These are phyloP conservation scores for Chelmon rostratus DNA, from an alignment of 2,797 vertebrate species.

Conservation along the genomic window DNA sequence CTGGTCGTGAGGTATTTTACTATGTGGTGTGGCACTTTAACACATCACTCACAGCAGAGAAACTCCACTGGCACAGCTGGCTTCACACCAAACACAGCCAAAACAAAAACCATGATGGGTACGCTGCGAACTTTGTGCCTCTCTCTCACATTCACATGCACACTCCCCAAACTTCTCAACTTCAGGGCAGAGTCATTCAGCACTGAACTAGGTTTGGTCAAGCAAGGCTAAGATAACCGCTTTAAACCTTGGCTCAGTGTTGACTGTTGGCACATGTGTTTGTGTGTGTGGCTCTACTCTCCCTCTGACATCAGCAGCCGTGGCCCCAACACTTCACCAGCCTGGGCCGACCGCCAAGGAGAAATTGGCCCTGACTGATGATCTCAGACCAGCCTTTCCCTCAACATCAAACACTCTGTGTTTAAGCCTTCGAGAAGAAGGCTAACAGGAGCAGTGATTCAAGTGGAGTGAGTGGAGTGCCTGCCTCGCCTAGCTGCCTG, in stretches of 20 bases:
- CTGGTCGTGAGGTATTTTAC: slow-evolving; percentile 36
- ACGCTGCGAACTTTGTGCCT: neutral
- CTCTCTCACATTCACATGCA: neutral
- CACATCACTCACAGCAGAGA: slow-evolving; percentile 32
- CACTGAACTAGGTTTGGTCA: neutral
- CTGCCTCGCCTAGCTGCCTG: too few relatives aligned
- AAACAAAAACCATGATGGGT: slow-evolving; percentile 22
- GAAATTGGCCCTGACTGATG: slow-evolving; percentile 6
- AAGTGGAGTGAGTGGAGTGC: neutral
- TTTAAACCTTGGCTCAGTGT: slow-evolving; percentile 14
- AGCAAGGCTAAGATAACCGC: neutral
- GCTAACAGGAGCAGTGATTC: slow-evolving; percentile 6
- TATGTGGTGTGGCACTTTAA: slow-evolving; percentile 14
- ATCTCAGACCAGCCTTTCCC: slow-evolving; percentile 16
- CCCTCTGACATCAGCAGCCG: slow-evolving; percentile 35
- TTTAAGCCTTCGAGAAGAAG: neutral
- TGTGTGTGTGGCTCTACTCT: neutral
- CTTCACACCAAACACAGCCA: slow-evolving; percentile 21
- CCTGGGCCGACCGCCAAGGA: slow-evolving; percentile 13
- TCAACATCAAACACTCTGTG: neutral
- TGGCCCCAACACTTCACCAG: slow-evolving; percentile 4
- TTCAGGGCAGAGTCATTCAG: slow-evolving; percentile 1
- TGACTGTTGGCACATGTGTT: neutral
- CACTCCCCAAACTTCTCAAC: too few relatives aligned
- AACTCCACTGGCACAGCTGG: neutral